Conservation (phyloP, 2,113 vertebrate species). For the Pluvianellus socialis region DNA sequence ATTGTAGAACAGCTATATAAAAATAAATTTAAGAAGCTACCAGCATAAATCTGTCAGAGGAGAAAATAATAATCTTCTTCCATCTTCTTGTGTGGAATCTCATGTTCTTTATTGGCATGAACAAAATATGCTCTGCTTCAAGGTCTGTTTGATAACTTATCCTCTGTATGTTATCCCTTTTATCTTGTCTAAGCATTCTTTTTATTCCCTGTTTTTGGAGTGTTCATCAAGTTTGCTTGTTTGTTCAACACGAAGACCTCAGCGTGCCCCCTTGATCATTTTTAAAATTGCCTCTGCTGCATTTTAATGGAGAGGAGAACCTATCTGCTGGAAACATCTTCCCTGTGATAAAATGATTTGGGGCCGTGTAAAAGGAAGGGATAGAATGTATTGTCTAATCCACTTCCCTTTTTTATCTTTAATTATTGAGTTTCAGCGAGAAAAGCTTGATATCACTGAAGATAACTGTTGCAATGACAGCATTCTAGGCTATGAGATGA, state of each 20-base stretch:
- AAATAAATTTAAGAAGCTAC: background rate
- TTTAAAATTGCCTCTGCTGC: background rate
- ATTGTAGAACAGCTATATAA: background rate
- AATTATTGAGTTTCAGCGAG: background rate
- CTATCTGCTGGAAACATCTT: background rate
- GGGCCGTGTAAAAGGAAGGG: background rate
- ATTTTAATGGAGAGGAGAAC: background rate
- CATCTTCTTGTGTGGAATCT: background rate
- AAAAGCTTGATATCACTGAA: background rate
- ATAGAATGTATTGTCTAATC: background rate
- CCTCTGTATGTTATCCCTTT: background rate
- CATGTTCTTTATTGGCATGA: slow-evolving; percentile 39
- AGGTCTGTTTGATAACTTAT: slow-evolving; percentile 27
- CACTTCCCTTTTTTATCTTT: background rate
- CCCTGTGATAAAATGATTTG: background rate
- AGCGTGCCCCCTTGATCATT: background rate
- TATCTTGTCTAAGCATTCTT: background rate
- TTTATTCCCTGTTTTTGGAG: background rate
- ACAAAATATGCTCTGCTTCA: slow-evolving; percentile 29
- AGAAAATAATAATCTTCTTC: slow-evolving; percentile 36
- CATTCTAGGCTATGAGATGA: background rate
- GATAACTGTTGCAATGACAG: background rate
- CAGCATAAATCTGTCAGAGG: slow-evolving; percentile 24
- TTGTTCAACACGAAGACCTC: background rate
- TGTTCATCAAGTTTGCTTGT: background rate